These are phyloP conservation scores for Ophonus ardosiacus DNA, from an alignment of 2,888 invertebrate species.

Conservation along the genomic window DNA sequence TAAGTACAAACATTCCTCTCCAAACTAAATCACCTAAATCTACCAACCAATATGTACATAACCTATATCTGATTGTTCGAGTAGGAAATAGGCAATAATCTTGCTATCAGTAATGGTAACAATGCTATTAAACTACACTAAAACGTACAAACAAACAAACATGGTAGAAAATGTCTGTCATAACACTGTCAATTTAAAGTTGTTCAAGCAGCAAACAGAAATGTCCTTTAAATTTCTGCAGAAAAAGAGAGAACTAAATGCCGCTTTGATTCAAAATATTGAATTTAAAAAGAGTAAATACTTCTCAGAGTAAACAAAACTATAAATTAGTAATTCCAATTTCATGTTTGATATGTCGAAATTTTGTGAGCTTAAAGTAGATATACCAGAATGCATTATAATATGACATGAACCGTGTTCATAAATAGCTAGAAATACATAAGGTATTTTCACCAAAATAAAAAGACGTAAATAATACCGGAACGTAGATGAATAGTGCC, in stretches of 20 bases:
- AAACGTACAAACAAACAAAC: background rate
- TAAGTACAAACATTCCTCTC: background rate
- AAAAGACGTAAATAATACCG: too few relatives aligned
- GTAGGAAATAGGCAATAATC: background rate
- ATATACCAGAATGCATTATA: background rate
- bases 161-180: background rate
- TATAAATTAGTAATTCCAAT: slow-evolving; percentile 44
- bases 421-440: too few relatives aligned
- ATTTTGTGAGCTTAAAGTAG: slow-evolving; percentile 21
- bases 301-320: slow-evolving; percentile 34
- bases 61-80: background rate
- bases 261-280: background rate
- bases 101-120: background rate
- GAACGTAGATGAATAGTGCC: too few relatives aligned
- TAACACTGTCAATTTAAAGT: background rate
- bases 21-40: background rate
- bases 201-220: background rate
- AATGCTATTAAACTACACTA: background rate
- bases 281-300: background rate
- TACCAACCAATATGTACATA: background rate
- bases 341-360: background rate
- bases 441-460: too few relatives aligned
- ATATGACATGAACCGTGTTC: too few relatives aligned
- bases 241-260: background rate
- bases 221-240: background rate